Base-by-base conservation (phyloP, 2,113 vertebrate species). In the Oophaga pumilio region DNA sequence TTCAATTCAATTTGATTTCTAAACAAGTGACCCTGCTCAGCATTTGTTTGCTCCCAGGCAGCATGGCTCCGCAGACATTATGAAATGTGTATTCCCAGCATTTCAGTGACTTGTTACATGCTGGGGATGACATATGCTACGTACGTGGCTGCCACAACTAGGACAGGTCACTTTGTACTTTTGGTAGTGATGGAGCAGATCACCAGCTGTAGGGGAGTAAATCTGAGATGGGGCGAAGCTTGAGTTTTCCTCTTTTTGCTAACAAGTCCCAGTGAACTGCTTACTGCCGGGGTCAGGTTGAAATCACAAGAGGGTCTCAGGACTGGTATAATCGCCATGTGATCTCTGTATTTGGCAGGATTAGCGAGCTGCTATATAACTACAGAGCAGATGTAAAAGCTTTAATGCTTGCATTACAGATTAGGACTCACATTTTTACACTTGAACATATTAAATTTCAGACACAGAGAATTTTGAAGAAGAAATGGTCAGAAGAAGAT, bases 281-380 rank as follows among this genome's bases (percentile, higher is more conserved):
- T 43, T 43, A 2, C 26, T 76, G 33, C 22, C 13, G 1, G 53
- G 43, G 60, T 77, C 57, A 84, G n/a, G 28, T 59, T 52, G 22
- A 52, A 78, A 52, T 62, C 84, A 85, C 84, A 85, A 66, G 74
- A 76, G 43, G 84, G 84, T 85, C 84, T 85, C 73, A 85, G 74
- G 84, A 78, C 84, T 76, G 18, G 64, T 77, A 26, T 76, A 62
- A 76, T 50, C 73, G 1, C 59, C 84, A 85, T 66, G 84, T 85
- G 73, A 77, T 85, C 74, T 77, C 74, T 20, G 15, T 20, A 85
- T 60, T 85, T 85, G 73, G 59, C 53, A 85, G 71, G 52, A 59
- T 77, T 64, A 50, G 24, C 56, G 82, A 56, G 24, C 52, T 43
- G 50, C 24, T 24, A 4, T 43, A 5, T 50, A 33, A 24, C 80